A percentile compares a stretch with the other conserved stretches of the same genome.
These are phyloP conservation scores for Antigone vipio DNA, from an alignment of 2,113 vertebrate genomes.

Conservation along the genomic window DNA sequence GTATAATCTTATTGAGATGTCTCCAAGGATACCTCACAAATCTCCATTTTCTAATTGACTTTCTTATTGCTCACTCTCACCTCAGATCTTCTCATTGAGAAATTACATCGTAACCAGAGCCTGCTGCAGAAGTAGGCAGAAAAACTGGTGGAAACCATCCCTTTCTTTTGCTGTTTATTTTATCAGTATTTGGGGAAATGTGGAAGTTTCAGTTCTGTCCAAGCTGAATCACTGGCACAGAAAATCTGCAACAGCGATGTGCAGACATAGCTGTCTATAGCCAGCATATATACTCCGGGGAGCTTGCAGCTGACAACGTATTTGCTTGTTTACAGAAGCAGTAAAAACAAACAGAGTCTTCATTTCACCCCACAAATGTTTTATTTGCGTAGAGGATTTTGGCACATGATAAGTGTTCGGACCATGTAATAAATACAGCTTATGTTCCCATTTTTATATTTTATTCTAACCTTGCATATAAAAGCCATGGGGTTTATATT, in stretches of 20 bases:
- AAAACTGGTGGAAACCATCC: not conserved
- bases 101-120: not conserved
- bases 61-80: not conserved
- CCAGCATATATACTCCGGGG: rapidly evolving
- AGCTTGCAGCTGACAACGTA: not conserved
- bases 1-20: not conserved
- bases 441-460: not conserved
- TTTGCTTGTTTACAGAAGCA: not conserved
- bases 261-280: not conserved
- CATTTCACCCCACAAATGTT: not conserved
- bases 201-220: not conserved
- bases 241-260: not conserved
- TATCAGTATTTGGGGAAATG: not conserved
- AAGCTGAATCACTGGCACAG: not conserved
- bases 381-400: not conserved
- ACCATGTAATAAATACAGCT: not conserved
- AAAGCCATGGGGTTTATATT: not conserved
- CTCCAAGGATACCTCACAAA: not conserved
- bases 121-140: not conserved
- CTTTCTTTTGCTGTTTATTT: not conserved
- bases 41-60: not conserved
- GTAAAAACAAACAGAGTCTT: not conserved
- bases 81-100: not conserved
- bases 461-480: not conserved
- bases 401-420: not conserved